phyloP scores from a whole-genome alignment of 2,888 invertebrate species.

The Brenthis daphne region DNA sequence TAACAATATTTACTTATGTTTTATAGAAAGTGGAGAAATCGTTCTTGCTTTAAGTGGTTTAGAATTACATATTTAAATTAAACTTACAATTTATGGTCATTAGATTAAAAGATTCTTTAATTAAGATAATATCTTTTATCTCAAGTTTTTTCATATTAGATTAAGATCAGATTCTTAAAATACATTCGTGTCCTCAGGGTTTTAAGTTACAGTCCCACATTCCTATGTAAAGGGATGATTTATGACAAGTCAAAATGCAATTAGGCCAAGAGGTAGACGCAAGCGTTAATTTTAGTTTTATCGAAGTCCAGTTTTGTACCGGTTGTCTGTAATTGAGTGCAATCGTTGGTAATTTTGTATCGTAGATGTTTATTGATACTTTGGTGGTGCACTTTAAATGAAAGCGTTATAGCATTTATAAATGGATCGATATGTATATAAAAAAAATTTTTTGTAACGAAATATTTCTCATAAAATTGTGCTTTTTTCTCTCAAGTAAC shows the following conservation, averaged over 20 bases:
- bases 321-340: constrained; percentile 56
- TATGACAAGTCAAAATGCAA: constrained; percentile 62
- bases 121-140: constrained; percentile 13
- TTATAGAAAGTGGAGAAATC: no score
- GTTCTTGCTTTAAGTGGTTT: no score
- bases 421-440: neutral
- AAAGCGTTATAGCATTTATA: constrained; percentile 6
- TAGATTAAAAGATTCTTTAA: constrained; percentile 11
- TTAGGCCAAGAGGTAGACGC: constrained; percentile 60
- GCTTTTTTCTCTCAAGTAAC: no score
- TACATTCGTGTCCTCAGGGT: constrained; percentile 32
- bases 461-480: no score
- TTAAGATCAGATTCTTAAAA: constrained; percentile 47
- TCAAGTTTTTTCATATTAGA: neutral
- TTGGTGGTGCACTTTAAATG: constrained; percentile 48
- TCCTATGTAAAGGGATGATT: constrained; percentile 64
- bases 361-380: constrained; percentile 52
- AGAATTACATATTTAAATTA: neutral
- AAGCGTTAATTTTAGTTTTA: constrained; percentile 72
- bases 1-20: no score
- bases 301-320: constrained; percentile 62
- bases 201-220: constrained; percentile 58
- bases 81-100: neutral
- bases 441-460: neutral
- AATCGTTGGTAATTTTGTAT: constrained; percentile 51